phyloP scores from a whole-genome alignment of 2,888 invertebrate genomes.

The Alentia gelatinosa region DNA sequence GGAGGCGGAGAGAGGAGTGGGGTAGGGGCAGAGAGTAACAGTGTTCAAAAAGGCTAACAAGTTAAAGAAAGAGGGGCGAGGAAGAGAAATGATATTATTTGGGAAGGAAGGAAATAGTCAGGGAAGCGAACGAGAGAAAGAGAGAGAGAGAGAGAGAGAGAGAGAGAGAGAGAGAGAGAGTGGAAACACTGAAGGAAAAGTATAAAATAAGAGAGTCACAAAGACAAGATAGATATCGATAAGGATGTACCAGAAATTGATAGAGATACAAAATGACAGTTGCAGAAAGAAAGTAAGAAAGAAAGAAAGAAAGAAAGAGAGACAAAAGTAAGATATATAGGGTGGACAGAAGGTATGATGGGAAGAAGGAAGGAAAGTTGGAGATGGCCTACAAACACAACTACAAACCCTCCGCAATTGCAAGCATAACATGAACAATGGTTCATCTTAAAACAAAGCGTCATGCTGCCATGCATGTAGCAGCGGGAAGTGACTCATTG shows the following conservation, averaged over 20 bases:
- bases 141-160: constrained; percentile 57
- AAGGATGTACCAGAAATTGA: too few species aligned
- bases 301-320: not conserved
- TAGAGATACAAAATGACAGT: too few species aligned
- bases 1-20: not conserved
- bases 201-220: not conserved
- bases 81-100: too few species aligned
- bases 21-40: not conserved
- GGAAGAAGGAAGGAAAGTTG: too few species aligned
- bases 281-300: too few species aligned
- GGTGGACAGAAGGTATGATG: not conserved
- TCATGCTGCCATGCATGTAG: not conserved
- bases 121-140: constrained; percentile 47
- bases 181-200: constrained; percentile 54
- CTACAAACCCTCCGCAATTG: too few species aligned
- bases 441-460: not conserved
- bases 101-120: too few species aligned
- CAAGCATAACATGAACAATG: too few species aligned
- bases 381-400: too few species aligned
- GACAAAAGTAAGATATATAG: not conserved
- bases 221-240: too few species aligned
- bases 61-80: too few species aligned
- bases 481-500: not conserved
- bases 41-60: too few species aligned
- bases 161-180: constrained; percentile 59